Base-by-base conservation (phyloP, 2,888 invertebrate genomes). In the Troilus luridus region DNA sequence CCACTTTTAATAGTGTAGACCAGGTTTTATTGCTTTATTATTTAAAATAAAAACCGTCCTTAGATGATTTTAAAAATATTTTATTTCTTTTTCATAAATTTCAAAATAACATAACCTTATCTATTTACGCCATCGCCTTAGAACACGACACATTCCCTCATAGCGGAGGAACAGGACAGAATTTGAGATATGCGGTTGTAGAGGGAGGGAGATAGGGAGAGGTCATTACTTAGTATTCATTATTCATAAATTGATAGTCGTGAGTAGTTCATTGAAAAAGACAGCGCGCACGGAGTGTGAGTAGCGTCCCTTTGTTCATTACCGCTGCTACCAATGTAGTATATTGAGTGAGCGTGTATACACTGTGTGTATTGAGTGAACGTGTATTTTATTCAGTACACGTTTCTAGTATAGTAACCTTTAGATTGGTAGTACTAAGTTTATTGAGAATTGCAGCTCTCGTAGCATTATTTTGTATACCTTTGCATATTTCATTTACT, bases 241-340 rank as follows among this genome's bases (percentile, higher is more conserved):
- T 81, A 81, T 81, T 81, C 81, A 56, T 81, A 54, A 81, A 81
- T 81, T 81, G 41, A 56, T 54, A 81, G 54, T 56, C 81, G 81
- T 54, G 81, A 81, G 81, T 81, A 81, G 54, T 81, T 54, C 54
- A 81, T 81, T 81, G 54, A 81, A 54, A 27, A 21, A 41, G 81
- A 41, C 41, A 19, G 19, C 54, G 81, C 67, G 27, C 67, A 67
- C 27, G 14, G 67, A 5, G 24, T 24, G 27, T 27, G 67, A 27
- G 67, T 67, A 27, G 67, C 67, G 7, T 27, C 24, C 7, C 67
- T 67, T 67, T 67, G 67, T 27, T 6, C 12, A 27, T 27, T 67
- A 27, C 67, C 67, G 67, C 67, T 27, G 24, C 24, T 24, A 67
- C 24, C 27, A 24, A 0, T 12, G 12, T 27, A 6, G 67, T 67